phyloP scores from a whole-genome alignment of 2,113 vertebrate species.

The Turnix velox region DNA sequence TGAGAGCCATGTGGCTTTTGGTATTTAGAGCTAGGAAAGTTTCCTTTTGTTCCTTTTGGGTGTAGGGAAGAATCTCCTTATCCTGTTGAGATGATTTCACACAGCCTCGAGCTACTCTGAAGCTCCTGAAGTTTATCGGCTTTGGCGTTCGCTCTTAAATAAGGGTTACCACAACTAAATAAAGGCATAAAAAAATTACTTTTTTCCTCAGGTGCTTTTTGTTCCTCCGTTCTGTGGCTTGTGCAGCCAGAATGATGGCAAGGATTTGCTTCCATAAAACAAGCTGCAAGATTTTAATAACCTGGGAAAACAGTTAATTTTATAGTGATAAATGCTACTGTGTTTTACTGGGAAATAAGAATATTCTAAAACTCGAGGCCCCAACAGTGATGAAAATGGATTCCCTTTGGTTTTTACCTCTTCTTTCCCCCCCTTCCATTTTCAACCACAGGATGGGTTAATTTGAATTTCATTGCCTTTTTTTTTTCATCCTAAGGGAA shows the following conservation, averaged over 20 bases:
- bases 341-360: background rate
- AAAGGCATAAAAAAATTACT: no score
- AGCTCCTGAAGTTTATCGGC: background rate
- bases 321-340: background rate
- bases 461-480: conserved; percentile 50
- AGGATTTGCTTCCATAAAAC: background rate
- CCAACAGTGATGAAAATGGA: background rate
- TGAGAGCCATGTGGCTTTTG: background rate
- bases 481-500: conserved; percentile 22
- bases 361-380: background rate
- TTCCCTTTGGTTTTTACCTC: background rate
- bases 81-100: background rate
- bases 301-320: background rate
- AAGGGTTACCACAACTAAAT: no score
- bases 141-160: background rate
- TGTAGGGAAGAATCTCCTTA: background rate
- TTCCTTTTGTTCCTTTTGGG: background rate
- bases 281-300: background rate
- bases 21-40: background rate
- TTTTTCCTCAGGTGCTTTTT: background rate
- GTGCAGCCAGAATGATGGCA: fast-evolving
- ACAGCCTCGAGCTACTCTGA: background rate
- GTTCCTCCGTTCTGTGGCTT: background rate
- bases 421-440: background rate
- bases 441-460: background rate